A percentile compares a stretch with the other conserved stretches of the same genome.
Conservation (phyloP, 1,140 invertebrate species). For the Danaus melanippus region DNA sequence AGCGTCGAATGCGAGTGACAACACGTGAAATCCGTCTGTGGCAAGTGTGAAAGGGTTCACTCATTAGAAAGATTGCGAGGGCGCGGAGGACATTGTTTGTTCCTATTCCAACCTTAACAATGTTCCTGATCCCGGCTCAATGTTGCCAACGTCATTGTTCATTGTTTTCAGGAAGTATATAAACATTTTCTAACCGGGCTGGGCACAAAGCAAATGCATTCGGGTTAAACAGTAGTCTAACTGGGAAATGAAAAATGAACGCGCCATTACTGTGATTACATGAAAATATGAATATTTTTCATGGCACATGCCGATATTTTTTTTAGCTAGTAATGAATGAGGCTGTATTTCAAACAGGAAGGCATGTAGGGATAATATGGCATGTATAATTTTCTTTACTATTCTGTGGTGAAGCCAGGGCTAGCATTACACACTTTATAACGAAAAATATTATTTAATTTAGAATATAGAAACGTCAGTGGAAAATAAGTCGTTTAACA, state of each 20-base stretch:
- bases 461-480: too few relatives aligned
- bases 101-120: constrained; percentile 36
- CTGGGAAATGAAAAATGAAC: constrained; percentile 35
- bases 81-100: constrained; percentile 53
- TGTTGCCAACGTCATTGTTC: constrained; percentile 39
- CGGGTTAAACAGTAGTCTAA: constrained; percentile 46
- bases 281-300: neutral
- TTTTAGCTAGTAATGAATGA: too few relatives aligned
- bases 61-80: constrained; percentile 71
- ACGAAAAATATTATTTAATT: too few relatives aligned
- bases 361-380: too few relatives aligned
- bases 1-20: constrained; percentile 55
- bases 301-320: too few relatives aligned
- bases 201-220: constrained; percentile 53
- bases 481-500: too few relatives aligned
- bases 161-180: constrained; percentile 45
- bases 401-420: too few relatives aligned
- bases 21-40: constrained; percentile 66
- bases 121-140: constrained; percentile 38
- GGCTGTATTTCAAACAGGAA: too few relatives aligned
- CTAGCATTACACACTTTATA: too few relatives aligned
- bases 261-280: constrained; percentile 50
- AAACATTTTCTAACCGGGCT: constrained; percentile 24
- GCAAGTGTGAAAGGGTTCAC: constrained; percentile 68
- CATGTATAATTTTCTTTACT: too few relatives aligned